Evolutionary conservation across 2,888 invertebrate species (phyloP), one percentile per base, ranked within the genome.

Genomic region (Harpagoxenus sublaevis): DNA sequence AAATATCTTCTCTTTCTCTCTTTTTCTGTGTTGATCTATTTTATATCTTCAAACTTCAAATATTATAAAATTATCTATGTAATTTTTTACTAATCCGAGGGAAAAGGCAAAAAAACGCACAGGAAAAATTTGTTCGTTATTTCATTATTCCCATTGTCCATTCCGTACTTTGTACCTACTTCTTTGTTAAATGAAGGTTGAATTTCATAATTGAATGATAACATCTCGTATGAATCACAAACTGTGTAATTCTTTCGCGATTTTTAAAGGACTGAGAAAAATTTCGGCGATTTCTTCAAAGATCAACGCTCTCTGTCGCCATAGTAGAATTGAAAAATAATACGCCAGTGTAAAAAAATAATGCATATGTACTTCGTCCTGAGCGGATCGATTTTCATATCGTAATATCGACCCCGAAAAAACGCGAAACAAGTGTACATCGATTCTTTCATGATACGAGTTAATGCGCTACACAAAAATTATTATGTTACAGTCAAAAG

Each of bases 201-300:
- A 63, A 23, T 63, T 10, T 51, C 39, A 9, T 39, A 77, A 77
- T 77, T 65, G 51, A 77, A 63, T 77, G 65, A 77, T 77, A 77
- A 77, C 65, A 65, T 65, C 23, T 45, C n/a, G 35, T n/a, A 63
- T 31, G 62, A 74, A 31, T 15, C 48, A 10, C 6, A 65, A 35
- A 6, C 6, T 23, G 18, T 45, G 42, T 23, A 31, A 63, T 77
- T 63, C 65, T 65, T 51, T 77, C 10, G 10, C 23, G 23, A 23
- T 51, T 77, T 35, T 39, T 12, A 8, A 62, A 10, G 3, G 15
- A 35, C 10, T n/a, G 60, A 62, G 23, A 28, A 77, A 65, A 65
- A 23, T 77, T 65, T 65, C 51, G 35, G 35, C n/a, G 2, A 0
- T 51, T 65, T 35, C n/a, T 12, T 3, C 15, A 77, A 75, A 51